phyloP scores from a whole-genome alignment of 64 coral and sea anemone genomes.

The Dendronephthya gigantea region DNA sequence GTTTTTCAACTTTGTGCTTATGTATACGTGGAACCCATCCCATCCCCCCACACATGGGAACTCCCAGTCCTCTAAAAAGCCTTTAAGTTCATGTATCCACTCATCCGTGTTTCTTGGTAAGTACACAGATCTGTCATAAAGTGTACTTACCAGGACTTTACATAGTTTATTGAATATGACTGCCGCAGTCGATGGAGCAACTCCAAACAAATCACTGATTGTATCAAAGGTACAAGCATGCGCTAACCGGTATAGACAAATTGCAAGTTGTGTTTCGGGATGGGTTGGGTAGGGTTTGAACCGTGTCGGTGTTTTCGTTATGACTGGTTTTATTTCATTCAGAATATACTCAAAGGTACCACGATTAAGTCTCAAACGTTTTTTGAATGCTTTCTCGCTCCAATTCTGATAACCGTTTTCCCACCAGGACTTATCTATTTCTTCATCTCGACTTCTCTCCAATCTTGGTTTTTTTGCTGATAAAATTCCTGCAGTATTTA shows the following conservation, averaged over 20 bases:
- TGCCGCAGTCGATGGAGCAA: neutral
- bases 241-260: slow-evolving; percentile 23
- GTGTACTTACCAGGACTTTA: neutral
- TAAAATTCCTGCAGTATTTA: neutral
- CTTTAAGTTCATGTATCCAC: slow-evolving; percentile 41
- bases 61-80: slow-evolving; percentile 43
- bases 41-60: slow-evolving; percentile 43
- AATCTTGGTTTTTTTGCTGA: slow-evolving; percentile 29
- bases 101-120: neutral
- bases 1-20: slow-evolving; percentile 44
- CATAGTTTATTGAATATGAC: neutral
- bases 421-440: slow-evolving; percentile 29
- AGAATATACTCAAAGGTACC: slow-evolving; percentile 41
- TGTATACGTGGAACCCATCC: slow-evolving; percentile 49
- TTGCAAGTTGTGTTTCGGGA: slow-evolving; percentile 26
- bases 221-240: slow-evolving; percentile 14
- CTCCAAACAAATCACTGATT: slow-evolving; percentile 11
- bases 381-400: slow-evolving; percentile 27
- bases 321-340: slow-evolving; percentile 24
- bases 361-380: slow-evolving; percentile 9
- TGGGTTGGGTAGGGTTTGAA: slow-evolving; percentile 32
- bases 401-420: slow-evolving; percentile 37
- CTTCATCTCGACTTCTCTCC: slow-evolving; percentile 29
- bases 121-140: neutral
- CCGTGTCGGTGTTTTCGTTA: slow-evolving; percentile 24